Percentiles rank a stretch among this genome's conserved stretches.
Evolutionary conservation across 2,113 vertebrate species (phyloP).

Genomic region (Athene noctua): DNA sequence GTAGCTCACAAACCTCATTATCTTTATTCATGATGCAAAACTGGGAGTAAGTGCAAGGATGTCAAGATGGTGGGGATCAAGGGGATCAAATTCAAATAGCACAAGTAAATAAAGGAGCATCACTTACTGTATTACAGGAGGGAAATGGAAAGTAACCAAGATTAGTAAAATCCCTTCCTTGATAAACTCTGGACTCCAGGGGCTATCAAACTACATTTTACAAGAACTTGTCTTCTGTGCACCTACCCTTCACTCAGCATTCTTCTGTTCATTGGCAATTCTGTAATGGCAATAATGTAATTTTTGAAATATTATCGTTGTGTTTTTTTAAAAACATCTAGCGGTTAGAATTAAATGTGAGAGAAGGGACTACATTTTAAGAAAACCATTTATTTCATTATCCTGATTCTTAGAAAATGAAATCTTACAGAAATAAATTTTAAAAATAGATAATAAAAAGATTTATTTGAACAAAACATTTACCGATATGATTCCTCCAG

Average conservation of each 20-base stretch:
- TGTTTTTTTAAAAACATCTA: neutral
- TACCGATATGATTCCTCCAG: neutral
- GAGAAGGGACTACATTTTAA: neutral
- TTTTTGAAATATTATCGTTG: neutral
- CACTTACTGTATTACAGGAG: neutral
- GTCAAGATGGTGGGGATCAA: neutral
- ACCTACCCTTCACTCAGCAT: neutral
- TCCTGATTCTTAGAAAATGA: neutral
- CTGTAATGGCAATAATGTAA: neutral
- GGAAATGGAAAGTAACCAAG: neutral
- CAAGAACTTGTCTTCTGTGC: neutral
- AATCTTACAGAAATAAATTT: neutral
- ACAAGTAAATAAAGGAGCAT: neutral
- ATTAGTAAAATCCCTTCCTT: neutral
- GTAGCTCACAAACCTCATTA: neutral
- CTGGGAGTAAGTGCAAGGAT: neutral
- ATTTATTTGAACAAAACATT: neutral
- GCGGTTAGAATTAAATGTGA: neutral
- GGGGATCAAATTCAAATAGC: neutral
- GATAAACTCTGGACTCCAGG: neutral
- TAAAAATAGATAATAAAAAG: neutral
- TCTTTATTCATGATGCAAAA: neutral
- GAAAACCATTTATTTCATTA: neutral
- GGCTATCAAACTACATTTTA: neutral
- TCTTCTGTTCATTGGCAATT: neutral